Evolutionary conservation across 1,140 invertebrate species (phyloP).

Genomic region (Tetramorium parvispinum): DNA sequence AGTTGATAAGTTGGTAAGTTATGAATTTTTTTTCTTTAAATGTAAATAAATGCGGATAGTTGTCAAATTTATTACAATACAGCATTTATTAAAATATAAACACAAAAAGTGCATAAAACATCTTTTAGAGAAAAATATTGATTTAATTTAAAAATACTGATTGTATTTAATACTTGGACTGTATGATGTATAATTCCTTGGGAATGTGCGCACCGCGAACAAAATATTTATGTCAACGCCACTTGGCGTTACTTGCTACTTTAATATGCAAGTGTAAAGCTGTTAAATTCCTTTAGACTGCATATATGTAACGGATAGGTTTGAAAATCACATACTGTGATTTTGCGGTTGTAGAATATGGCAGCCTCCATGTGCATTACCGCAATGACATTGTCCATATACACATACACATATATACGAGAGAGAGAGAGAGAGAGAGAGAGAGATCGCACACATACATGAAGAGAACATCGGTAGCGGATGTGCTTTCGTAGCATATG

Average conservation of each 20-base stretch:
- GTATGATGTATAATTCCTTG: not conserved
- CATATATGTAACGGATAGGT: not conserved
- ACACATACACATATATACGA: not conserved
- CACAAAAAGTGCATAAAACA: not conserved
- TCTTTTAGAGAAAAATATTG: not conserved
- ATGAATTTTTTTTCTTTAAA: not conserved
- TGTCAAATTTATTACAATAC: not conserved
- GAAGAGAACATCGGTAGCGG: slow-evolving; percentile 1
- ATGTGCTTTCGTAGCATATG: slow-evolving; percentile 18
- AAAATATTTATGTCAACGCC: not conserved
- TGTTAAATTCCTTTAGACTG: not conserved
- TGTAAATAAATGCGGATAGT: not conserved
- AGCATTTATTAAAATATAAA: not conserved
- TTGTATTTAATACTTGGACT: not conserved
- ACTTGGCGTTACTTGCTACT: not conserved
- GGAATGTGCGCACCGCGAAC: not conserved
- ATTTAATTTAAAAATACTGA: too few relatives aligned
- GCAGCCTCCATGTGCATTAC: not conserved
- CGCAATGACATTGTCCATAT: not conserved
- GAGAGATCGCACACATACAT: not conserved
- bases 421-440: not conserved
- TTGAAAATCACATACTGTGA: not conserved
- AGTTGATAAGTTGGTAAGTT: not conserved
- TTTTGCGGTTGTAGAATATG: slow-evolving; percentile 20
- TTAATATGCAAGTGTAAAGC: not conserved